Conservation (phyloP, 2,888 invertebrate genomes). For the Yponomeuta malinellus region DNA sequence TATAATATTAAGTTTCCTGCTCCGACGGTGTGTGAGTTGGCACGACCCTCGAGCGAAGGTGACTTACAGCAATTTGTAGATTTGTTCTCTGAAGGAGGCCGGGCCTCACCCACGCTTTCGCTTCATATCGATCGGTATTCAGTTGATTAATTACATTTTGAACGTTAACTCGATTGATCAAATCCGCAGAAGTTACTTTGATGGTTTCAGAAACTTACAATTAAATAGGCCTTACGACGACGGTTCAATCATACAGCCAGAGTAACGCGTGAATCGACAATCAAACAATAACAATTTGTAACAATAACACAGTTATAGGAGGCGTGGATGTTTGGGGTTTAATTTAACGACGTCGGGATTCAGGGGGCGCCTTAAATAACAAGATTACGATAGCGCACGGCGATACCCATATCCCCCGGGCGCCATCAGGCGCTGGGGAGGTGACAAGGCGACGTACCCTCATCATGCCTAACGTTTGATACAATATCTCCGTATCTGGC, state of each 20-base stretch:
- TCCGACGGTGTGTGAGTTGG: not conserved
- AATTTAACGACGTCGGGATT: constrained; percentile 4
- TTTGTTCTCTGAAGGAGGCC: not conserved
- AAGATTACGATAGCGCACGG: constrained; percentile 10
- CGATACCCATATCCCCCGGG: not conserved
- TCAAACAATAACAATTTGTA: not conserved
- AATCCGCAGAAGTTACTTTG: not conserved
- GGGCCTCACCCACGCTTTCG: not conserved
- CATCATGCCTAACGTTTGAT: constrained; percentile 1
- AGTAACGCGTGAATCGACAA: not conserved
- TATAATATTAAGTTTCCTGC: not conserved
- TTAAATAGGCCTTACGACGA: not conserved
- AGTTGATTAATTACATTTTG: not conserved
- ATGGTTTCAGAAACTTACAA: not conserved
- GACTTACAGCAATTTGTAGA: not conserved
- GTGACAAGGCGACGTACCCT: not conserved
- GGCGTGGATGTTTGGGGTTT: not conserved
- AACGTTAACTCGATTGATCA: not conserved
- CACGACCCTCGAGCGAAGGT: not conserved
- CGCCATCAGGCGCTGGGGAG: no score
- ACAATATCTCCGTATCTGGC: constrained; percentile 1
- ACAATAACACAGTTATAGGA: not conserved
- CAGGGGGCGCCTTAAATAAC: constrained; percentile 10
- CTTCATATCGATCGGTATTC: not conserved
- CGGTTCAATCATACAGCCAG: not conserved